Evolutionary conservation across 2,113 vertebrate genomes (phyloP), one percentile per base, ranked within the genome.

Genomic region (Falcunculus frontatus): DNA sequence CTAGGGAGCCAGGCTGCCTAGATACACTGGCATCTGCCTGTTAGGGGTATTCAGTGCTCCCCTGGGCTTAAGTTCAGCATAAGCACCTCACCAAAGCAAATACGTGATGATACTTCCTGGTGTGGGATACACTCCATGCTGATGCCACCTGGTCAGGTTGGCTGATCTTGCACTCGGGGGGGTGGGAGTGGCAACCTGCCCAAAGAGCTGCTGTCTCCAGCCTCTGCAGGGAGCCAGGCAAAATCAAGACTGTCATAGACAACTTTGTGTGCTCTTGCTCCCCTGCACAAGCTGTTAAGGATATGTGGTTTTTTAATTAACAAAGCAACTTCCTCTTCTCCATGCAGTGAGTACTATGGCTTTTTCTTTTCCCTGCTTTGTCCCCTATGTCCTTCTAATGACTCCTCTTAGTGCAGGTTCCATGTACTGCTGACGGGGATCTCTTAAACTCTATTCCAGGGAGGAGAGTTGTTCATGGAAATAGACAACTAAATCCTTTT

Each of bases 151-250:
- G n/a, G 10, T 44, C 7, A 7, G 21, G 9, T 6, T 0, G 3
- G 60, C 65, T 7, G 5, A 19, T 50, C 16, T 47, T 25, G 4
- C 0, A 0, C 41, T 33, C 64, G 5, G 5, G 9, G 39, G 16
- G 4, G 16, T 33, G 37, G 16, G 16, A 14, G 42, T 21, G 46
- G 62, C 33, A 83, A 2, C 25, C 16, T 62, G 41, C 46, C 26
- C 5, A 2, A 49, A 95, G 91, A 97, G 52, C 94, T 96, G 97
- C 91, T 95, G 91, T 93, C 97, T 94, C 74, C 77, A 98, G 95
- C 88, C 97, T 97, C 94, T 95, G 94, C 53, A 29, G 78, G 94
- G 80, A 93, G 35, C 19, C 87, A 46, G 68, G n/a, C 15, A 68
- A 52, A 55, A 76, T 50, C 16, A 22, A 50, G n/a, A 7, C 37